Base-by-base conservation (phyloP, 2,888 invertebrate genomes). In the Lycia hirtaria region DNA sequence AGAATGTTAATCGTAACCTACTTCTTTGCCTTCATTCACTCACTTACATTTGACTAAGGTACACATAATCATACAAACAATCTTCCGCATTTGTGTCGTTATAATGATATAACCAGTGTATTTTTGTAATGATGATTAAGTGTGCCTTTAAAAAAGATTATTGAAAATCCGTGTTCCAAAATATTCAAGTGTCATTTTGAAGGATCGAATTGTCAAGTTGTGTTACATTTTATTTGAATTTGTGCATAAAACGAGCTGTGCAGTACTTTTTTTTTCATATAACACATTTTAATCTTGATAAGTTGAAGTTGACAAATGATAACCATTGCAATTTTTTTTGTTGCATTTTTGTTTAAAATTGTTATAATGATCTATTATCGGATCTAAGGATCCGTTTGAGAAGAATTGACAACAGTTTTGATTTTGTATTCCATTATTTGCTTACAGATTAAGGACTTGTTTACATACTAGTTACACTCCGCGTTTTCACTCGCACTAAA, bases 101-200 rank as follows among this genome's bases (percentile, higher is more conserved):
- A 14, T 10, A 15, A 15, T 26, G 6, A 20, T n/a, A 40, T 38
- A 12, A 20, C n/a, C n/a, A n/a, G n/a, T 12, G n/a, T 20, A 38
- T 38, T 9, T 40, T 40, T 9, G 12, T 1, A 7, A 26, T 15
- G 9, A 9, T 26, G 10, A 41, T 19, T 17, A 38, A 19, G 10
- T 22, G 4, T 10, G 6, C 19, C 17, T 35, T 50, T 48, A 26
- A 33, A 43, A 35, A 43, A 20, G 24, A 37, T 40, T 44, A 49
- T 49, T 43, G 43, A 28, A 48, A 28, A 24, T 33, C n/a, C 41
- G 15, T 55, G 40, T 55, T 15, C 24, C 9, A 33, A 26, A 47
- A 35, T 37, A 24, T 24, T 24, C 35, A 17, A 35, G 47, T 47
- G 47, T 17, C 47, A 47, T 35, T 47, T 47, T 47, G 47, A 47